Evolutionary conservation across 2,888 invertebrate genomes (phyloP).

Genomic region (Mellilla xanthometata): DNA sequence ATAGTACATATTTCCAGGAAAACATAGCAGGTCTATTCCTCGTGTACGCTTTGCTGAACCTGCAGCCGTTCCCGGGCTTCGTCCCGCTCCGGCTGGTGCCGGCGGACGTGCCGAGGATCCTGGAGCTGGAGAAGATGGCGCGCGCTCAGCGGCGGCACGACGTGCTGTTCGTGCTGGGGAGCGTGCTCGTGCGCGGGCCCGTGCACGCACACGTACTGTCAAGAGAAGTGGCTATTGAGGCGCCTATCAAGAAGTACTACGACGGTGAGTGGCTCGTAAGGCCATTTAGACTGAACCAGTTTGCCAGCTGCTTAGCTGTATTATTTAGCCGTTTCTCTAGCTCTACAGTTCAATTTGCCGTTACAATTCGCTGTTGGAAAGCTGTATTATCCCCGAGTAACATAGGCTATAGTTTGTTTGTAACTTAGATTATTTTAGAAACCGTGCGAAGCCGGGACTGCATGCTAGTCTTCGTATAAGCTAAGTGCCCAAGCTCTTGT

Average conservation of each 20-base stretch:
- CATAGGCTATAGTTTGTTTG: too few relatives aligned
- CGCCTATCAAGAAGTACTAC: conserved; percentile 52
- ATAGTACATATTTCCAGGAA: conserved; percentile 46
- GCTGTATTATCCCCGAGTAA: too few relatives aligned
- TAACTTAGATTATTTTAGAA: too few relatives aligned
- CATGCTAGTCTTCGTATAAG: too few relatives aligned
- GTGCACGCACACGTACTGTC: conserved; percentile 50
- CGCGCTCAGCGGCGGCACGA: conserved; percentile 50
- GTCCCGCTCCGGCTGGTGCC: conserved; percentile 52
- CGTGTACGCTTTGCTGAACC: conserved; percentile 55
- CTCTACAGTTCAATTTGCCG: too few relatives aligned
- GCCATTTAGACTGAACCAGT: too few relatives aligned
- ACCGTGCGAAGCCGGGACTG: too few relatives aligned
- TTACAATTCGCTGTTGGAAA: too few relatives aligned
- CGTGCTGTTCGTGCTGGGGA: conserved; percentile 58
- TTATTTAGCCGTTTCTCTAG: too few relatives aligned
- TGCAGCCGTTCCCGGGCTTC: conserved; percentile 59
- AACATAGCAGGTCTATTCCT: conserved; percentile 62
- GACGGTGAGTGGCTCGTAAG: conserved; percentile 48
- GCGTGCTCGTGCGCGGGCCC: conserved; percentile 49
- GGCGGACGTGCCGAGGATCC: conserved; percentile 49
- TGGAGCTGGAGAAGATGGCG: conserved; percentile 48
- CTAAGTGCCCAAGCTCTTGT: too few relatives aligned
- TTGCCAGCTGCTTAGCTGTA: too few relatives aligned
- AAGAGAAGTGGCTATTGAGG: conserved; percentile 61